These are phyloP conservation scores for Lepidocyrtoides sp. DNA, from an alignment of 2,888 invertebrate species.

Conservation along the genomic window DNA sequence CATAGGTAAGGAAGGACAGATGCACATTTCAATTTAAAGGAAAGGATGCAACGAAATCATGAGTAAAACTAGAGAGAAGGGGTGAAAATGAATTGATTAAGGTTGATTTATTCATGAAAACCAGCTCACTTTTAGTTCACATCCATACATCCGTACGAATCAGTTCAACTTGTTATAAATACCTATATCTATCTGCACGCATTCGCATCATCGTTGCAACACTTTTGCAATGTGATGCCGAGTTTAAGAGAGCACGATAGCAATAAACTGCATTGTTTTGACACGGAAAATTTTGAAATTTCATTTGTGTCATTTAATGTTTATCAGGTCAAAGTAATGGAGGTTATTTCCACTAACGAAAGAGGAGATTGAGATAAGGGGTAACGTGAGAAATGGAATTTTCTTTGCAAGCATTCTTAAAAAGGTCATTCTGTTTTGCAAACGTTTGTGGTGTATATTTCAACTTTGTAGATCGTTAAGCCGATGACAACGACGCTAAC, in stretches of 20 bases:
- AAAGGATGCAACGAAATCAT: neutral
- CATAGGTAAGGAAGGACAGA: too few species aligned
- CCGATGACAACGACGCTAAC: neutral
- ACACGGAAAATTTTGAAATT: too few species aligned
- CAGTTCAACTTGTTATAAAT: neutral
- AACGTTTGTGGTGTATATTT: conserved; percentile 34
- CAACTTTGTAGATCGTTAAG: conserved; percentile 12
- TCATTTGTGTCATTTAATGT: conserved; percentile 15
- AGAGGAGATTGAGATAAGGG: neutral
- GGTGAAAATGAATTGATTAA: neutral
- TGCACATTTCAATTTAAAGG: too few species aligned
- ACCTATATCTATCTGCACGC: neutral
- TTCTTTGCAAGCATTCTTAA: neutral
- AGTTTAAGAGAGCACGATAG: too few species aligned
- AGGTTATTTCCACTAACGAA: neutral
- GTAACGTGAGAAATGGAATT: conserved; percentile 10
- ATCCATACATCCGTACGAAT: neutral
- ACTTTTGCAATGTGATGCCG: conserved; percentile 26
- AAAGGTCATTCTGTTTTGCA: too few species aligned
- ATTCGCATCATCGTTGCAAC: neutral
- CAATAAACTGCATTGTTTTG: too few species aligned
- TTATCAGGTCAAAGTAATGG: neutral
- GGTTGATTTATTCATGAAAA: conserved; percentile 40
- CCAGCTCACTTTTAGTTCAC: neutral
- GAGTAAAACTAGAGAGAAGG: neutral